A percentile compares a stretch with the other conserved stretches of the same genome.
These are phyloP conservation scores for Motacilla tschutschensis DNA, from an alignment of 2,113 vertebrate genomes.

Conservation along the genomic window DNA sequence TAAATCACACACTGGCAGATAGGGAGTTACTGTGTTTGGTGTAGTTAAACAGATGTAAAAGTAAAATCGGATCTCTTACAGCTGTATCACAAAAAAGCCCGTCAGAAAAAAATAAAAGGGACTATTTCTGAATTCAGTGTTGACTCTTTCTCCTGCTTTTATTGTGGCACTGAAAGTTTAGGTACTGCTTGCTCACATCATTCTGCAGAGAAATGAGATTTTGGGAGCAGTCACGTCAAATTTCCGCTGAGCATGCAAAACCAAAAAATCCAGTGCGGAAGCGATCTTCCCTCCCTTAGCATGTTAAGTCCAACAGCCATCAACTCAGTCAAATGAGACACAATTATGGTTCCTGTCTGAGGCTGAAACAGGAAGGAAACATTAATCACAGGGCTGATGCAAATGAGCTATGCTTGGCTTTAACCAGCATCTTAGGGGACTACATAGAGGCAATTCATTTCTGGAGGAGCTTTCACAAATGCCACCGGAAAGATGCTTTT, in stretches of 20 bases:
- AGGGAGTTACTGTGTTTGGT: neutral
- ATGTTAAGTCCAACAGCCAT: neutral
- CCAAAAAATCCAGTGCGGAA: neutral
- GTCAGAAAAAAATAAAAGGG: neutral
- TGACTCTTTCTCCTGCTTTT: neutral
- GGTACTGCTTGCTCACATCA: neutral
- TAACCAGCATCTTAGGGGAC: neutral
- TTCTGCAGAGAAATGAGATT: neutral
- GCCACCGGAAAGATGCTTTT: neutral
- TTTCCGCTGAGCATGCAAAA: neutral
- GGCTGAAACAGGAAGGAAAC: constrained; percentile 33
- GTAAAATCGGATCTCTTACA: neutral
- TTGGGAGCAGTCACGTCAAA: neutral
- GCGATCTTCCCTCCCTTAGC: neutral
- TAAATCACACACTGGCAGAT: neutral
- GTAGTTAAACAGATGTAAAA: neutral
- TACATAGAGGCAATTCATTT: constrained; percentile 7
- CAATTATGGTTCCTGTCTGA: constrained; percentile 16
- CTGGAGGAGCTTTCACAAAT: neutral
- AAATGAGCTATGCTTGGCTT: neutral
- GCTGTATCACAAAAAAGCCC: neutral
- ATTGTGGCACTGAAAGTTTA: neutral
- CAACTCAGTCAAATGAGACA: neutral
- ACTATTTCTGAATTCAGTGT: neutral
- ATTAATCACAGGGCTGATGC: constrained; percentile 19